Conservation (phyloP, 2,113 vertebrate genomes). For the Limnothrissa miodon region DNA sequence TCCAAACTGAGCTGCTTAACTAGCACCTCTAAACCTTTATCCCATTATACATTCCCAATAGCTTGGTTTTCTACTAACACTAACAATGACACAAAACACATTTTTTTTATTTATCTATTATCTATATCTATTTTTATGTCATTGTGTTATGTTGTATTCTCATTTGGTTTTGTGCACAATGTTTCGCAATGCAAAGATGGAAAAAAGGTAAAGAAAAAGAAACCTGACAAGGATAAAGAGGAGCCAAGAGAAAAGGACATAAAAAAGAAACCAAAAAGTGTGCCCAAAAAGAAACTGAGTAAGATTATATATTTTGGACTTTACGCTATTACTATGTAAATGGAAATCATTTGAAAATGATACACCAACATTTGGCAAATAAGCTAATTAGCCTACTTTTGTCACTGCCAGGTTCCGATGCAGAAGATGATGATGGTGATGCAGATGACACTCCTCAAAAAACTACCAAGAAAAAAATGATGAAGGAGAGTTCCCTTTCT, state of each 20-base stretch:
- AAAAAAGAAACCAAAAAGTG: slow-evolving; percentile 45
- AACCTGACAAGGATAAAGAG: slow-evolving; percentile 43
- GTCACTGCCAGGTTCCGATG: slow-evolving; percentile 29
- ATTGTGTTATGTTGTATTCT: not conserved
- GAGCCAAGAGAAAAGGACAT: slow-evolving; percentile 30
- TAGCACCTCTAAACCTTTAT: not conserved
- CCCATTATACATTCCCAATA: not conserved
- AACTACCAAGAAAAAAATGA: slow-evolving; percentile 46
- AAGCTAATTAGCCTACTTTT: not conserved
- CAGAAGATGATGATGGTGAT: slow-evolving; percentile 40
- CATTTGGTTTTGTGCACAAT: not conserved
- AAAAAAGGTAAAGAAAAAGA: slow-evolving; percentile 51
- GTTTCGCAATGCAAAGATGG: slow-evolving; percentile 23
- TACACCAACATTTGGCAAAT: not conserved
- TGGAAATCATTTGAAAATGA: too few relatives aligned
- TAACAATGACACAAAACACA: not conserved
- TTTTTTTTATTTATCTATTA: too few relatives aligned
- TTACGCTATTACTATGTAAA: too few relatives aligned
- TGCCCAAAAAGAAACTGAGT: slow-evolving; percentile 46
- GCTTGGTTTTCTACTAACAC: not conserved
- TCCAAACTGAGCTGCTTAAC: not conserved
- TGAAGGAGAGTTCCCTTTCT: slow-evolving; percentile 32
- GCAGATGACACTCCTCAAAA: slow-evolving; percentile 33
- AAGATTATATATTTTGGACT: not conserved
- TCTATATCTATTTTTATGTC: not conserved